Base-by-base conservation (phyloP, 2,113 vertebrate species). In the Benitochromis conjunctus region DNA sequence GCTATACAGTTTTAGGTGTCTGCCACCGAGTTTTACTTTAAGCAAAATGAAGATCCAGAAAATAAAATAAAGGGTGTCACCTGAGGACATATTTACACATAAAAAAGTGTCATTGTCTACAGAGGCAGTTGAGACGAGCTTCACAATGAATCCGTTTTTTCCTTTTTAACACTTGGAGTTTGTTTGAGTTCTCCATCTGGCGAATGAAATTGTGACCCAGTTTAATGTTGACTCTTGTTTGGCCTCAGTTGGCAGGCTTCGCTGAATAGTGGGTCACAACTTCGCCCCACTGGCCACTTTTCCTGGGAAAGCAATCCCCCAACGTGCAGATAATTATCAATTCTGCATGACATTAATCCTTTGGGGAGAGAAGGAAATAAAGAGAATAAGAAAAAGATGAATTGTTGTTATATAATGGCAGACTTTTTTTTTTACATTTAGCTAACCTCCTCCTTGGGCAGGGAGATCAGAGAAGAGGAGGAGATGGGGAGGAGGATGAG, bases 21-120 rank as follows among this genome's bases (percentile, higher is more conserved):
- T 82, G 83, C 80, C 58, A 53, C 64, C 81, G 78, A 86, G 81
- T 31, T 89, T 85, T 92, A 92, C 91, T 91, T 64, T 83, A 86
- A 83, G 82, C 41, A 66, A 43, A 91, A 88, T 58, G 26, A 83
- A 64, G 77, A 86, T 84, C 46, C 21, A 79, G 76, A 64, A 82
- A 79, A 26, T 0, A 34, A 29, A 26, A 58, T 0, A 8, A 79
- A 41, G 13, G 9, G 12, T 36, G n/a, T 64, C 12, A 26, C 91
- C 55, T 3, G 38, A 26, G 81, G 83, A 81, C 31, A 21, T 77
- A 87, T 34, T 81, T 19, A 53, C 66, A 64, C 7, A 2, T 11
- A 78, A 57, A 19, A 80, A 57, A 71, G 66, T 79, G 1, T 26
- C 81, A 78, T 19, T 12, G 38, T 55, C 18, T 29, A 5, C 11